A percentile compares a stretch with the other conserved stretches of the same genome.
Conservation (phyloP, 1,140 invertebrate genomes). For the Protaetia brevitarsis region DNA sequence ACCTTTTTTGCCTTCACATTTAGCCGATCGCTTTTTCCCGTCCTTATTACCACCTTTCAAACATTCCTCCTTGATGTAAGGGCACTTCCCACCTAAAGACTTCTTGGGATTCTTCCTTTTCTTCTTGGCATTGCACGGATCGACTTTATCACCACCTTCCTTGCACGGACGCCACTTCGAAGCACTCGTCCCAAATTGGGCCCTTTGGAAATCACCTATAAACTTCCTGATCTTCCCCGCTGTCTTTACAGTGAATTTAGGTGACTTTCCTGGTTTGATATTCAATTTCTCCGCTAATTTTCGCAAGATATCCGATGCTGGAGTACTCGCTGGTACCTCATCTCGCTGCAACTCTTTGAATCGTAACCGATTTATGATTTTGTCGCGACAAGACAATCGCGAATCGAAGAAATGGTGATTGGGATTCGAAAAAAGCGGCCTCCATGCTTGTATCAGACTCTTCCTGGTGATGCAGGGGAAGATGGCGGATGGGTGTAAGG, state of each 20-base stretch:
- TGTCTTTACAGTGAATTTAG: not conserved
- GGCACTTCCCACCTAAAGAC: not conserved
- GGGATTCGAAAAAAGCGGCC: not conserved
- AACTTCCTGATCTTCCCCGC: not conserved
- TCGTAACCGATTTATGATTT: not conserved
- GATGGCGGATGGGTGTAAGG: not conserved
- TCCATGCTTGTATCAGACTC: not conserved
- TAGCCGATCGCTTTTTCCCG: not conserved
- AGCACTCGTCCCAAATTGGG: not conserved
- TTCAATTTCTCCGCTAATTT: not conserved
- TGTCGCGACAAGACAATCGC: not conserved
- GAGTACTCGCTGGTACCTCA: not conserved
- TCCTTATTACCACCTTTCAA: too few species aligned
- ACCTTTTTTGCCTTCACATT: constrained; percentile 12
- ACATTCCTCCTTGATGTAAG: not conserved
- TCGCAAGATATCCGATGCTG: not conserved
- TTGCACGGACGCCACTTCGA: not conserved
- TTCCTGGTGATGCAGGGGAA: not conserved
- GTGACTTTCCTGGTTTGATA: not conserved
- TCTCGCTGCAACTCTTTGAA: not conserved
- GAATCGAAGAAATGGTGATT: not conserved
- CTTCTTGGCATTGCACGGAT: not conserved
- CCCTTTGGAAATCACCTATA: not conserved
- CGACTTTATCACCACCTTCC: not conserved
- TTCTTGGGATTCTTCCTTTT: not conserved